Evolutionary conservation across 2,888 invertebrate genomes (phyloP).

Genomic region (Luffia ferchaultella): DNA sequence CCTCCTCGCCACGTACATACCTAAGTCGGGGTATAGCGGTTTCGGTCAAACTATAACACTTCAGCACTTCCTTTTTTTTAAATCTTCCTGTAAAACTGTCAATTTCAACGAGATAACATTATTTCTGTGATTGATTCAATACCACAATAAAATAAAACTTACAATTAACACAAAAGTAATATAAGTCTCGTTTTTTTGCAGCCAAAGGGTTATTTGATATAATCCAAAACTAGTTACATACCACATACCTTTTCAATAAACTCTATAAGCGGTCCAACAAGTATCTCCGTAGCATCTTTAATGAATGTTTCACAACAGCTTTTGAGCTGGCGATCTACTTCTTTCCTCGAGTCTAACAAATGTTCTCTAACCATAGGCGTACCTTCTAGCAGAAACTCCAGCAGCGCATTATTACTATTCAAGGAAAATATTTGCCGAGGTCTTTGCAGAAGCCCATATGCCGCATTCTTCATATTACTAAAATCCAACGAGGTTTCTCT

Average conservation of each 20-base stretch:
- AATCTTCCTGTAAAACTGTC: no score
- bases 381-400: slow-evolving; percentile 92
- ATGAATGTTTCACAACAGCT: slow-evolving; percentile 90
- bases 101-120: no score
- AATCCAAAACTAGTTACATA: no score
- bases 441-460: slow-evolving; percentile 77
- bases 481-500: slow-evolving; percentile 95
- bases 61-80: no score
- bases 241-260: slow-evolving; percentile 76
- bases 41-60: no score
- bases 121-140: no score
- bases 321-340: slow-evolving; percentile 94
- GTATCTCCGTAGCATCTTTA: slow-evolving; percentile 74
- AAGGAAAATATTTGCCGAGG: slow-evolving; percentile 87
- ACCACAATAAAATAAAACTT: no score
- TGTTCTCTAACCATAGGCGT: slow-evolving; percentile 94
- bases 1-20: no score
- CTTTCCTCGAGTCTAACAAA: slow-evolving; percentile 92
- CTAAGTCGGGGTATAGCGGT: no score
- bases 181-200: no score
- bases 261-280: slow-evolving; percentile 77
- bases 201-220: no score
- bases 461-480: slow-evolving; percentile 88
- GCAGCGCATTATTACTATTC: slow-evolving; percentile 86
- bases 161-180: no score